Evolutionary conservation across 2,113 vertebrate species (phyloP).

Genomic region (Barnardius zonarius): DNA sequence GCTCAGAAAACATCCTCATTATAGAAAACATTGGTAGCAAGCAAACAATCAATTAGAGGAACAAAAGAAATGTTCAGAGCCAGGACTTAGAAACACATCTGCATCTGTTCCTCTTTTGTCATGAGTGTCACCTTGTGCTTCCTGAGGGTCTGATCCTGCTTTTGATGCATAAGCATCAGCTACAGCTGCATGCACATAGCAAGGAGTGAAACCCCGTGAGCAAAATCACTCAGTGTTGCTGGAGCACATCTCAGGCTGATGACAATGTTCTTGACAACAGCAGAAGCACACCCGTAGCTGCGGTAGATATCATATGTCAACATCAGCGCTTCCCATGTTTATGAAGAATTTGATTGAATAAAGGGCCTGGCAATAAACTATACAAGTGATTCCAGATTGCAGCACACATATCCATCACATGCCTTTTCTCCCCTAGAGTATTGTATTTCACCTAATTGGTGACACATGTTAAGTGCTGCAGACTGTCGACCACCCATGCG

Average conservation of each 20-base stretch:
- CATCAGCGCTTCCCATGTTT: background rate
- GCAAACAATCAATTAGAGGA: conserved; percentile 19
- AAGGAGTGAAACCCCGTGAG: background rate
- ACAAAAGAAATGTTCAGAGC: background rate
- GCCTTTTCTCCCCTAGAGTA: background rate
- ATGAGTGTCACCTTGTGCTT: background rate
- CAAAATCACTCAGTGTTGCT: background rate
- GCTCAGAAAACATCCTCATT: background rate
- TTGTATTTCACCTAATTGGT: background rate
- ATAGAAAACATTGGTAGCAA: background rate
- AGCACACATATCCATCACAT: background rate
- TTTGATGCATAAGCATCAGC: fast-evolving
- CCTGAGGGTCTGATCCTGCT: background rate
- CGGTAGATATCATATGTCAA: background rate
- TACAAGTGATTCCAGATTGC: background rate
- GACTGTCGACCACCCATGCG: background rate
- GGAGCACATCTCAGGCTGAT: background rate
- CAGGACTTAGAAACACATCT: background rate
- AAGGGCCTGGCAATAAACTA: background rate
- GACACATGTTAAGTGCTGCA: background rate
- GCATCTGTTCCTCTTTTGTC: background rate
- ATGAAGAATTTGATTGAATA: background rate
- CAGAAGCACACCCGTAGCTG: background rate
- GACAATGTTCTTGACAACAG: background rate
- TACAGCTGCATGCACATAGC: background rate